Evolutionary conservation across 2,113 vertebrate genomes (phyloP), one percentile per base, ranked within the genome.

Genomic region (Gasterosteus aculeatus): DNA sequence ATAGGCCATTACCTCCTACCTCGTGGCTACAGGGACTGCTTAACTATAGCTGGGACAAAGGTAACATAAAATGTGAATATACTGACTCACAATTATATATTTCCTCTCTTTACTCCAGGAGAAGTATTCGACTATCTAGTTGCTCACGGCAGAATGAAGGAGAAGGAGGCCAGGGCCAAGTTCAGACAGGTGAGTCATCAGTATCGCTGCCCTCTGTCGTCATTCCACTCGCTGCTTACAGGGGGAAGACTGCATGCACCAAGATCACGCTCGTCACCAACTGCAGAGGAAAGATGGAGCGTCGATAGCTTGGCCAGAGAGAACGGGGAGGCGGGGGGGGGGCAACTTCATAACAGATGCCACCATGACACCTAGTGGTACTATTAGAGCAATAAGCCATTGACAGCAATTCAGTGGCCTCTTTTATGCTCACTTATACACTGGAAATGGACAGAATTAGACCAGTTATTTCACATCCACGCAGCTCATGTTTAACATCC

Each of bases 91-190:
- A 9, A 41, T 31, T 10, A 22, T n/a, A 15, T 46, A 6, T 82
- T 64, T 77, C 16, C 18, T 82, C 33, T 77, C 19, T 58, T 9
- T 61, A 2, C 42, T 76, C 14, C 88, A 96, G 96, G 96, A 41
- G 96, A 97, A 80, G 96, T 96, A 19, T 97, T 97, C 47, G 95
- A 96, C 87, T 96, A 96, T 88, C 85, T 97, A 41, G 96, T 96
- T 85, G 95, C 96, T 85, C 96, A 97, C 0, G 96, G 96, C 80
- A 92, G 96, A 76, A 97, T 97, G 96, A 97, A 97, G 92, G 96
- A 97, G 84, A 97, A 97, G 80, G 96, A 97, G 78, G 96, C 96
- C 18, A 92, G 96, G 77, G 95, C 96, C 63, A 97, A 97, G 89
- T 97, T 97, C 83, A 93, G 96, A 82, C 96, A 97, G 95, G 96